Percentiles rank a stretch among this genome's conserved stretches.
Evolutionary conservation across 2,888 invertebrate species (phyloP).

Genomic region (Caenorhabditis doughertyi): DNA sequence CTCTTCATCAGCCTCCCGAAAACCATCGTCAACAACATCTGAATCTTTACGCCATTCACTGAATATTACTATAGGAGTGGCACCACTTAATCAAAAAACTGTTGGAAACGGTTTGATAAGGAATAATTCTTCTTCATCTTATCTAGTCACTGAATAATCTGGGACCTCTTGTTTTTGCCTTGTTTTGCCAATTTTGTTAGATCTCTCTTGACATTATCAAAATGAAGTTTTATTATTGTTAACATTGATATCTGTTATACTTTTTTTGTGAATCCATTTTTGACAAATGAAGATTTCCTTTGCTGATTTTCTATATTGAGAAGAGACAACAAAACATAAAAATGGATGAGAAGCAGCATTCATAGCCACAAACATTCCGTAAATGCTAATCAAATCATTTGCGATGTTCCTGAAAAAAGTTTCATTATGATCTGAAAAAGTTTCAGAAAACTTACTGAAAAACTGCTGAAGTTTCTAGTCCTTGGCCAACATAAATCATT

Average conservation of each 20-base stretch:
- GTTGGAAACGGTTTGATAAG: background rate
- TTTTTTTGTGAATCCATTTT: background rate
- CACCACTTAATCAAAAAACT: background rate
- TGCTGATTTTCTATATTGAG: slow-evolving; percentile 3
- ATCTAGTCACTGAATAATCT: slow-evolving; percentile 30
- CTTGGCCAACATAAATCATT: slow-evolving; percentile 2
- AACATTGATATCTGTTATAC: no score
- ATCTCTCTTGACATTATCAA: background rate
- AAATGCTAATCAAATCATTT: background rate
- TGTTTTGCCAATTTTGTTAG: no score
- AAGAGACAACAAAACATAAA: slow-evolving; percentile 8
- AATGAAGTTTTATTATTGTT: background rate
- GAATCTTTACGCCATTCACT: slow-evolving; percentile 24
- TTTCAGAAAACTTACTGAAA: background rate
- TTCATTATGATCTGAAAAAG: background rate
- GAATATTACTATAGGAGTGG: slow-evolving; percentile 43
- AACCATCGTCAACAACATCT: slow-evolving; percentile 1
- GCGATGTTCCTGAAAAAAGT: background rate
- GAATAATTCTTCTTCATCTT: slow-evolving; percentile 38
- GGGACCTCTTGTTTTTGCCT: background rate
- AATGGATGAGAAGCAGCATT: background rate
- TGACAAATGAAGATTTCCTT: background rate
- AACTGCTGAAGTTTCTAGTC: background rate
- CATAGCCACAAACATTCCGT: slow-evolving; percentile 8
- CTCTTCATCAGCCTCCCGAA: background rate